Evolutionary conservation across 2,797 vertebrate genomes (phyloP), one percentile per base, ranked within the genome.

Genomic region (Acomys russatus): DNA sequence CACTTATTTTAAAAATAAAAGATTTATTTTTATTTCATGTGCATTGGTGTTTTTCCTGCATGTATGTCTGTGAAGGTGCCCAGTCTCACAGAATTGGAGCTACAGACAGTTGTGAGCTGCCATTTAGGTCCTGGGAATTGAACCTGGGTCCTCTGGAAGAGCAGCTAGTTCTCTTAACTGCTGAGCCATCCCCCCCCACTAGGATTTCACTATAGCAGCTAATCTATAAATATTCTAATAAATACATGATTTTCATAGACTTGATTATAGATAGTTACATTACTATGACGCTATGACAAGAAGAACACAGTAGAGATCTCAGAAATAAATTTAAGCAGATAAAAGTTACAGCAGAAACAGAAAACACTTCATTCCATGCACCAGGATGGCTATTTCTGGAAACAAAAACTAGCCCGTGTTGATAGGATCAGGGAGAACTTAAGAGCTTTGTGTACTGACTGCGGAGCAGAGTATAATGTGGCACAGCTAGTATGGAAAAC

Each of bases 171-270:
- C 56, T 59, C 14, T 59, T 59, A 59, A 59, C 17, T 17, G 18
- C 56, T 59, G 56, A 59, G 17, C 56, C 18, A 59, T 59, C 56
- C 56, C 18, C 15, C 18, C 56, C 15, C 56, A 59, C 15, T 59
- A 59, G 56, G 56, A 17, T 59, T 3, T 59, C 17, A 82, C 11
- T 61, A 38, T 82, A 82, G 35, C 33, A 82, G 25, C 22, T 56
- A 51, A 33, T 88, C 12, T 68, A 68, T 73, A 83, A 79, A 88
- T 51, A 91, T 74, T 85, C 15, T 93, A 93, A 82, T 79, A 91
- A 80, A 33, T 20, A 61, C 2, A 84, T 1, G n/a, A 61, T 91
- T 92, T 92, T 74, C 22, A 59, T 0, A 91, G 33, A 77, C 25
- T 73, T 61, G 25, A 73, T 93, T 84, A 84, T 90, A 90, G 38